Conservation (phyloP, 2,888 invertebrate species). For the Athalia rosae region DNA sequence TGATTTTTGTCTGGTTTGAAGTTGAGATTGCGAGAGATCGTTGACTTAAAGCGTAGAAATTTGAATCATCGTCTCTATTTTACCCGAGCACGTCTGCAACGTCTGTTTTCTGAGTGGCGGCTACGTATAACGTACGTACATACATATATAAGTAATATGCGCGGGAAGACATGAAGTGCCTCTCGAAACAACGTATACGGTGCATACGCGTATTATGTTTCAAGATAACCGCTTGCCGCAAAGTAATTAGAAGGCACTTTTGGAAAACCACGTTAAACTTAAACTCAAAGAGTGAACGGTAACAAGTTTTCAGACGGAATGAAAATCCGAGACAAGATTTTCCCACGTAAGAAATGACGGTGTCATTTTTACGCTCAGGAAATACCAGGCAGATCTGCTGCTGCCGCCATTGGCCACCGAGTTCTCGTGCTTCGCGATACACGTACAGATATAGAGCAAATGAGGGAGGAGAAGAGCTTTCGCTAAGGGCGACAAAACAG, state of each 20-base stretch:
- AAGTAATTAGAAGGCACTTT: neutral
- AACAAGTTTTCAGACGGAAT: neutral
- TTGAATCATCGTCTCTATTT: no score
- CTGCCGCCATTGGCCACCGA: neutral
- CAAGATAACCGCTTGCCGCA: neutral
- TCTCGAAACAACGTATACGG: neutral
- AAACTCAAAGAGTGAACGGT: neutral
- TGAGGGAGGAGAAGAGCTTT: conserved; percentile 13
- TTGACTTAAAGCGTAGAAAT: no score
- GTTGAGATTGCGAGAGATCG: no score
- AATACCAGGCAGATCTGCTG: no score
- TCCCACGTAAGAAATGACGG: neutral
- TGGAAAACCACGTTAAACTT: neutral
- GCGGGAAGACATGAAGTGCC: neutral
- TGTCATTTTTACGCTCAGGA: conserved; percentile 18
- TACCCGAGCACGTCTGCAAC: neutral
- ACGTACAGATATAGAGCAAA: neutral
- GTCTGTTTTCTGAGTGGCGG: neutral
- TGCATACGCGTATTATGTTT: neutral
- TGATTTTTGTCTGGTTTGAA: no score
- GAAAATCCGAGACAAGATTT: neutral
- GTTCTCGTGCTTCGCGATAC: no score
- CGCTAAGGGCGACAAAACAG: conserved; percentile 6
- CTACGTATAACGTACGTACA: no score
- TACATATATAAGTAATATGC: no score